Conservation (phyloP, 2,113 vertebrate genomes). For the Myotis brandtii region DNA sequence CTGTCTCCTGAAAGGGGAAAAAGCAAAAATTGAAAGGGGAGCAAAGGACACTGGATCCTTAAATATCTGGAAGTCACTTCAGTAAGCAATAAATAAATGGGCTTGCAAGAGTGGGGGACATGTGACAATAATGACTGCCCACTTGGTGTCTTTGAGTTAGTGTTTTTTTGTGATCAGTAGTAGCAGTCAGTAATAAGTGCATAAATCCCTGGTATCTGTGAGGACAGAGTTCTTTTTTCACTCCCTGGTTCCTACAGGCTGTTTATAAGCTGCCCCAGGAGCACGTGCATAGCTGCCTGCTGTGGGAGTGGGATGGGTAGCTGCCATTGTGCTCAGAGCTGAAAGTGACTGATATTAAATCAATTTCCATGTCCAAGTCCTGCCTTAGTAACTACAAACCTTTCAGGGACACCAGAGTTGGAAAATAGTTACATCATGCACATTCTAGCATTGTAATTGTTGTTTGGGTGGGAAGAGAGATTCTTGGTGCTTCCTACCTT, state of each 20-base stretch:
- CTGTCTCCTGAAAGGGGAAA: not conserved
- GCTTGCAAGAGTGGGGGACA: not conserved
- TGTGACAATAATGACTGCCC: not conserved
- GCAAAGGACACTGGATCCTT: not conserved
- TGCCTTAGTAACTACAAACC: not conserved
- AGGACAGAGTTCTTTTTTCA: not conserved
- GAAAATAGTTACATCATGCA: not conserved
- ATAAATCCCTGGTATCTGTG: not conserved
- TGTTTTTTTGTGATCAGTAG: not conserved
- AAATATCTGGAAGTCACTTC: not conserved
- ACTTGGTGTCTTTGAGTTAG: not conserved
- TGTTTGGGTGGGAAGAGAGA: not conserved
- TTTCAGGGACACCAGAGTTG: not conserved
- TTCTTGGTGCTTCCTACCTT: not conserved
- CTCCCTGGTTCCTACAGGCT: not conserved
- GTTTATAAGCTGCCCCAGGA: not conserved
- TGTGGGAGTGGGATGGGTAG: too few relatives aligned
- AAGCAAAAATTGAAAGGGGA: not conserved
- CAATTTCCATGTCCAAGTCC: not conserved
- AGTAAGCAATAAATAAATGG: not conserved
- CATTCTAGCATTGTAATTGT: not conserved
- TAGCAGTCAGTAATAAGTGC: not conserved
- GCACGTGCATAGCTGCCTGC: too few relatives aligned
- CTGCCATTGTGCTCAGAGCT: not conserved
- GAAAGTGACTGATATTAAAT: not conserved